These are phyloP conservation scores for Irena cyanogastra DNA, from an alignment of 2,113 vertebrate species.

Conservation along the genomic window DNA sequence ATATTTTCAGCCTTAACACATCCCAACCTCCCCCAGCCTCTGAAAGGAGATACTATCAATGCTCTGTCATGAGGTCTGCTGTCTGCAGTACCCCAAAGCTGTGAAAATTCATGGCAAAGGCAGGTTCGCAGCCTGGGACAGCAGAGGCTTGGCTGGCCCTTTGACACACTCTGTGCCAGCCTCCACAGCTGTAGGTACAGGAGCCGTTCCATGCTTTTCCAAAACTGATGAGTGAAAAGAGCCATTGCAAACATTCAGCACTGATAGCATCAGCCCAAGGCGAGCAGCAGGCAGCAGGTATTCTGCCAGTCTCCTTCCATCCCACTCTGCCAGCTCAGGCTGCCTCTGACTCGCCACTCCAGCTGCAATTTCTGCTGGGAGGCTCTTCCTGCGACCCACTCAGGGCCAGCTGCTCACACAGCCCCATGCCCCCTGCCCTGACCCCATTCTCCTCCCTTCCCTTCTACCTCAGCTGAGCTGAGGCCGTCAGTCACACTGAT, in stretches of 20 bases:
- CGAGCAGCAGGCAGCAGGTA: neutral
- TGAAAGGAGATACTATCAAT: neutral
- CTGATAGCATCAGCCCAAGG: neutral
- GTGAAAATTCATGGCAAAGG: neutral
- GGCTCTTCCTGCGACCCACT: neutral
- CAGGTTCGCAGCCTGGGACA: neutral
- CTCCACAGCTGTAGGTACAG: neutral
- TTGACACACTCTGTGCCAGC: neutral
- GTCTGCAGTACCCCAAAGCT: neutral
- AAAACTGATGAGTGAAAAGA: neutral
- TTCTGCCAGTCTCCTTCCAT: neutral
- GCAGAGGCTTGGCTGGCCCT: neutral
- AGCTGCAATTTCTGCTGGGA: neutral
- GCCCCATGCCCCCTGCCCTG: neutral
- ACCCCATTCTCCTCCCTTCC: neutral
- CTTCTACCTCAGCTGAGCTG: neutral
- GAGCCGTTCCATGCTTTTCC: neutral
- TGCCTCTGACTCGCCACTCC: neutral
- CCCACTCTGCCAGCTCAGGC: neutral
- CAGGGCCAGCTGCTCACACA: neutral
- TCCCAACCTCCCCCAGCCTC: slow-evolving; percentile 23
- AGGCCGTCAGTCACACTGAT: neutral
- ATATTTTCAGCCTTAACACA: slow-evolving; percentile 74
- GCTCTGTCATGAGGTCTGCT: neutral
- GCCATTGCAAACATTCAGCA: neutral